These are phyloP conservation scores for Urocyon cinereoargenteus DNA, from an alignment of 2,797 vertebrate species.

Conservation along the genomic window DNA sequence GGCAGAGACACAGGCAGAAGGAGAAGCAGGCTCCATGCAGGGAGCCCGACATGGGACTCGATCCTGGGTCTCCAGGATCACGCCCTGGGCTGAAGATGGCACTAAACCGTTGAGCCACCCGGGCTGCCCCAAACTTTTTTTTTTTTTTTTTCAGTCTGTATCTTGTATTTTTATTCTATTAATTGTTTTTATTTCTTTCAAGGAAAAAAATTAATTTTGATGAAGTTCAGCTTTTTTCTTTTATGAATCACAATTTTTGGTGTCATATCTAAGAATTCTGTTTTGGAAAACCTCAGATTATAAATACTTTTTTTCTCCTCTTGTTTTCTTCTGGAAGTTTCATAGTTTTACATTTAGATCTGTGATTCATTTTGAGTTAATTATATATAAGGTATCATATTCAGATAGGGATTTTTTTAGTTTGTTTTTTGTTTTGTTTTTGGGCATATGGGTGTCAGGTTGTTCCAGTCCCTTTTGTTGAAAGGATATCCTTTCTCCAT, in stretches of 20 bases:
- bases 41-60: too few species aligned
- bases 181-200: background rate
- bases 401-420: background rate
- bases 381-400: background rate
- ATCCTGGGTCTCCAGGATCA: too few species aligned
- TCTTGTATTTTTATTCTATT: constrained; percentile 7
- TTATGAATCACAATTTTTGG: background rate
- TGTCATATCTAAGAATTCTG: background rate
- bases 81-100: too few species aligned
- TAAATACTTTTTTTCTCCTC: background rate
- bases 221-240: background rate
- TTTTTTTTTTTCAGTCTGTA: background rate
- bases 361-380: constrained; percentile 26
- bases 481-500: background rate
- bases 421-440: background rate
- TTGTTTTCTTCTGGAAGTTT: background rate
- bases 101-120: too few species aligned
- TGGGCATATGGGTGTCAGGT: background rate
- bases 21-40: too few species aligned
- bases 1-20: too few species aligned
- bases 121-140: too few species aligned
- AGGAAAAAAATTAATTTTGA: background rate
- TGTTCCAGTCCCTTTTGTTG: background rate
- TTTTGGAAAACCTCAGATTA: constrained; percentile 9
- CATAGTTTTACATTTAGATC: background rate